Conservation (phyloP, 2,113 vertebrate species). For the Heterotis niloticus region DNA sequence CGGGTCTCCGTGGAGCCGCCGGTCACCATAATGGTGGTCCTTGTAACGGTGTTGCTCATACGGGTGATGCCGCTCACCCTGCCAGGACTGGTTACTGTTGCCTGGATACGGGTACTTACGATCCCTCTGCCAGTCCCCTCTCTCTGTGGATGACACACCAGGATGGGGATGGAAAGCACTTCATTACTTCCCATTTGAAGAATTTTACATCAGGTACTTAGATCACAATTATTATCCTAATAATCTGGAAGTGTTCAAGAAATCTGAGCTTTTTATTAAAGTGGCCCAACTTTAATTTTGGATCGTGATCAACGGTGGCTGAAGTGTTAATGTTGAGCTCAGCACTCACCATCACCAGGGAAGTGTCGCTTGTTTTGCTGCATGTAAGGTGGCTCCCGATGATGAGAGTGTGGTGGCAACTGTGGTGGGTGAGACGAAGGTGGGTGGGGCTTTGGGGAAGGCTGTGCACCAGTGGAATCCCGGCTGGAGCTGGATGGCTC, state of each 20-base stretch:
- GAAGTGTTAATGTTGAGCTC: accelerated
- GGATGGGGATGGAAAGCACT: background rate
- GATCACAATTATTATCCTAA: no score
- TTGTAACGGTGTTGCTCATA: constrained; percentile 91
- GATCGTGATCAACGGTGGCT: no score
- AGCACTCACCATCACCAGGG: constrained; percentile 72
- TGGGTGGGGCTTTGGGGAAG: constrained; percentile 69
- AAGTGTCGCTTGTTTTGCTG: constrained; percentile 84
- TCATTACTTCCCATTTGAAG: background rate
- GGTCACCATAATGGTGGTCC: constrained; percentile 86
- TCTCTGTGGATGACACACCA: constrained; percentile 60
- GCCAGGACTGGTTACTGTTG: constrained; percentile 80
- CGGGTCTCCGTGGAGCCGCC: constrained; percentile 75
- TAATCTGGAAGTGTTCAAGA: no score
- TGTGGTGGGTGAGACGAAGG: constrained; percentile 60
- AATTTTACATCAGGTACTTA: no score
- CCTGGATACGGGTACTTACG: constrained; percentile 83
- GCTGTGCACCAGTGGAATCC: constrained; percentile 77
- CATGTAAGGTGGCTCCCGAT: constrained; percentile 76
- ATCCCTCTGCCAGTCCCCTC: constrained; percentile 91
- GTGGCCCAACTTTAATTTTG: no score
- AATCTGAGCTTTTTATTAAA: no score
- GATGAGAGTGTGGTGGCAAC: constrained; percentile 76
- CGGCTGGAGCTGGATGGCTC: constrained; percentile 85
- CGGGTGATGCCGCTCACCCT: constrained; percentile 83